Conservation (phyloP, 2,113 vertebrate genomes). For the Myanophis thanlyinensis region DNA sequence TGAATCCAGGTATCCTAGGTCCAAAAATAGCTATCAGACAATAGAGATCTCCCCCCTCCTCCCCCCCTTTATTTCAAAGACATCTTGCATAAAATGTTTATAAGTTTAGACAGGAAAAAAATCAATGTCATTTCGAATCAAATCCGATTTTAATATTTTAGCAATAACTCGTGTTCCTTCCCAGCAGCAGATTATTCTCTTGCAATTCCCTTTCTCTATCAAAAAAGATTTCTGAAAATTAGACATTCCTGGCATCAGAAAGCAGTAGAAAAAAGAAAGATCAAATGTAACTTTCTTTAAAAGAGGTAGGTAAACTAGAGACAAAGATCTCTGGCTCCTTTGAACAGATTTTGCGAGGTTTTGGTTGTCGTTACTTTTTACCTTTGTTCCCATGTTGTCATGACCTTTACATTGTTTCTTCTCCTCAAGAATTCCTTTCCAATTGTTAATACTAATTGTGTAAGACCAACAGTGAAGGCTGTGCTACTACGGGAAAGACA, state of each 20-base stretch:
- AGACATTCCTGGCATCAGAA: not conserved
- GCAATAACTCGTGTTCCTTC: not conserved
- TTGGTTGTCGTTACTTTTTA: not conserved
- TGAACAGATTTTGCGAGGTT: not conserved
- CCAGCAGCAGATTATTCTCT: not conserved
- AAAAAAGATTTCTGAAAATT: not conserved
- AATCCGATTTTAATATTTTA: not conserved
- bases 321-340: not conserved
- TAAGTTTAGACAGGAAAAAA: not conserved
- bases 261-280: not conserved
- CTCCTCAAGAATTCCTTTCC: constrained; percentile 25
- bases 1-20: not conserved
- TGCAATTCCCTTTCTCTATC: not conserved
- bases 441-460: constrained; percentile 12
- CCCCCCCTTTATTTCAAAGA: not conserved
- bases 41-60: not conserved
- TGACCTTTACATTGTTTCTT: not conserved
- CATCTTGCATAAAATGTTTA: not conserved
- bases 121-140: not conserved
- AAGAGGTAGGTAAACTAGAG: not conserved
- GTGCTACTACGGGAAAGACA: constrained; percentile 54
- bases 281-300: not conserved
- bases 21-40: not conserved
- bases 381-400: not conserved
- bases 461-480: constrained; percentile 8